Evolutionary conservation across 23 tunicate genomes (phyloP).

Genomic region (Oikopleura vanhoeffeni): DNA sequence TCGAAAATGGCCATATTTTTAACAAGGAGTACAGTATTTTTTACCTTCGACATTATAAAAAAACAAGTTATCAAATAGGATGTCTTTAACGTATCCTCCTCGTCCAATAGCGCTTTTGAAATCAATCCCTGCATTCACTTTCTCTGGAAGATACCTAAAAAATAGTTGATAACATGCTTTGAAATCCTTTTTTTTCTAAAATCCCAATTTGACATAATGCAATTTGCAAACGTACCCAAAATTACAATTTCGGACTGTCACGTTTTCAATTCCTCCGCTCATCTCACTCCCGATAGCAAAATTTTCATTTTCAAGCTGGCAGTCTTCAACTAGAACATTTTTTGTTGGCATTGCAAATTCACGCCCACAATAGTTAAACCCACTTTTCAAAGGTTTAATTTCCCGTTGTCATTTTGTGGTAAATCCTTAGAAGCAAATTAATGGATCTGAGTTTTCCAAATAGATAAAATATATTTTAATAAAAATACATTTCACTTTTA

Average conservation of each 20-base stretch:
- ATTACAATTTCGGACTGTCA: neutral
- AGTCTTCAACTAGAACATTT: neutral
- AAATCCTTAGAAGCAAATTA: too few species aligned
- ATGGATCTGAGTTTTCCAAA: too few species aligned
- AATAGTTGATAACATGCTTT: too few species aligned
- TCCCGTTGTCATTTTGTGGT: too few species aligned
- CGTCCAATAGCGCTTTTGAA: neutral
- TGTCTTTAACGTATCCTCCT: neutral
- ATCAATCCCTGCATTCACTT: neutral
- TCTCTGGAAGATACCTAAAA: too few species aligned
- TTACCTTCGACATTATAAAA: neutral
- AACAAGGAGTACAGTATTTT: too few species aligned
- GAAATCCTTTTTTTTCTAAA: neutral
- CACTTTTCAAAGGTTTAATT: too few species aligned
- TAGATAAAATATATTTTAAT: too few species aligned
- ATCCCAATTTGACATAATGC: neutral
- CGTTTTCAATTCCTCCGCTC: neutral
- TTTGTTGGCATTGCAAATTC: neutral
- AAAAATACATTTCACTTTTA: too few species aligned
- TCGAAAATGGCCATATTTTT: too few species aligned
- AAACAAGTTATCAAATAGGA: neutral
- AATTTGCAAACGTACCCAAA: neutral
- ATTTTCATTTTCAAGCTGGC: neutral
- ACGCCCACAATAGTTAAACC: neutral
- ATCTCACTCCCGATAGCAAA: neutral